Conservation (phyloP, 2,113 vertebrate species). For the Myodes glareolus region DNA sequence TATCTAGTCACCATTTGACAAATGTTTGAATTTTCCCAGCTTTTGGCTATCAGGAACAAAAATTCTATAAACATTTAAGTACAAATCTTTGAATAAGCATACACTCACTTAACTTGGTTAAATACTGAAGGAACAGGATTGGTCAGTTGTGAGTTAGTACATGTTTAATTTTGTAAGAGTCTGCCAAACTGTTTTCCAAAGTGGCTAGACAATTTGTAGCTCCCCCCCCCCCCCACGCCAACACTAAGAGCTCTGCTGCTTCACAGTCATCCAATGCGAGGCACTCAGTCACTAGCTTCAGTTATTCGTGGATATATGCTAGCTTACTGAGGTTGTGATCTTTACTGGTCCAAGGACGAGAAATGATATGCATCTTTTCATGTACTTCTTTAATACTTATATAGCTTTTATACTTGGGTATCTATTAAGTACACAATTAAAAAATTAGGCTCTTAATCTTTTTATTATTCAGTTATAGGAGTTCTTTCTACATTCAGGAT, state of each 20-base stretch:
- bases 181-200: background rate
- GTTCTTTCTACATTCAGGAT: constrained; percentile 3
- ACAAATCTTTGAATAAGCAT: background rate
- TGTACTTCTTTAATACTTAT: background rate
- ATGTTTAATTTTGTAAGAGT: constrained; percentile 8
- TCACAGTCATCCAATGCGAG: background rate
- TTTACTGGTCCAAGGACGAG: background rate
- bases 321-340: background rate
- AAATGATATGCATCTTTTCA: background rate
- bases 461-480: constrained; percentile 22
- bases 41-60: background rate
- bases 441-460: background rate
- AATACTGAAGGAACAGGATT: background rate
- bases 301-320: background rate
- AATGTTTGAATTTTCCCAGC: background rate
- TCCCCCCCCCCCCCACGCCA: too few species aligned
- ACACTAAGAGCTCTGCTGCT: background rate
- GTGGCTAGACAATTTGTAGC: background rate
- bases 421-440: background rate
- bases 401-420: background rate
- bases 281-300: background rate
- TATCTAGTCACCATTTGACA: background rate
- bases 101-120: constrained; percentile 6
- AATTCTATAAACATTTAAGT: background rate
- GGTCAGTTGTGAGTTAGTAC: background rate